Evolutionary conservation across 2,797 vertebrate genomes (phyloP).

Genomic region (Spondyliosoma cantharus): DNA sequence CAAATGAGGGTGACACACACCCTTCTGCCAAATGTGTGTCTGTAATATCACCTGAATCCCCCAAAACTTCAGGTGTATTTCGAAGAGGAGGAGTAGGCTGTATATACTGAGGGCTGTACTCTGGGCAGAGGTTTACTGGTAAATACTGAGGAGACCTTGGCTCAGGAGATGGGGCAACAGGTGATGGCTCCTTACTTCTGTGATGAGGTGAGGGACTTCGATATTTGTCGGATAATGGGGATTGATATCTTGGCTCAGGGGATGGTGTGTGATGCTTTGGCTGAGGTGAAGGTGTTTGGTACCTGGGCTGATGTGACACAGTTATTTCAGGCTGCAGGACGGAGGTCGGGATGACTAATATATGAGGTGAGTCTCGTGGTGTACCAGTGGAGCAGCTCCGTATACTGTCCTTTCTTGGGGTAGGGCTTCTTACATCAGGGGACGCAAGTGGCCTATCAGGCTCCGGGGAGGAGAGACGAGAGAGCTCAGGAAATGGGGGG

Average conservation of each 20-base stretch:
- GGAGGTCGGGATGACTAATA: slow-evolving; percentile 39
- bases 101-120: slow-evolving; percentile 36
- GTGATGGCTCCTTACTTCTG: slow-evolving; percentile 57
- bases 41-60: slow-evolving; percentile 29
- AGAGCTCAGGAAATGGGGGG: slow-evolving; percentile 66
- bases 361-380: slow-evolving; percentile 46
- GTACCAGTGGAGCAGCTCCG: slow-evolving; percentile 44
- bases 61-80: slow-evolving; percentile 45
- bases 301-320: slow-evolving; percentile 41
- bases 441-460: slow-evolving; percentile 44
- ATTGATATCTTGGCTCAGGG: slow-evolving; percentile 59
- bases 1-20: slow-evolving; percentile 37
- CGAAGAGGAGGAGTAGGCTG: slow-evolving; percentile 30
- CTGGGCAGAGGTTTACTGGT: slow-evolving; percentile 33
- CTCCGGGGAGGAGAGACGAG: slow-evolving; percentile 52
- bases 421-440: slow-evolving; percentile 46
- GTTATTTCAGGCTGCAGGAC: slow-evolving; percentile 54
- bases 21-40: slow-evolving; percentile 42
- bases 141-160: slow-evolving; percentile 47
- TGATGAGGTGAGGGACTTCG: slow-evolving; percentile 56
- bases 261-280: slow-evolving; percentile 46
- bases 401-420: slow-evolving; percentile 42
- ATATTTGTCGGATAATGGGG: slow-evolving; percentile 36
- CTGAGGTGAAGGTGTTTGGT: slow-evolving; percentile 66
- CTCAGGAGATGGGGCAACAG: slow-evolving; percentile 43